These are phyloP conservation scores for Mormyrus proboscirostris DNA, from an alignment of 2,797 vertebrate genomes.

Conservation along the genomic window DNA sequence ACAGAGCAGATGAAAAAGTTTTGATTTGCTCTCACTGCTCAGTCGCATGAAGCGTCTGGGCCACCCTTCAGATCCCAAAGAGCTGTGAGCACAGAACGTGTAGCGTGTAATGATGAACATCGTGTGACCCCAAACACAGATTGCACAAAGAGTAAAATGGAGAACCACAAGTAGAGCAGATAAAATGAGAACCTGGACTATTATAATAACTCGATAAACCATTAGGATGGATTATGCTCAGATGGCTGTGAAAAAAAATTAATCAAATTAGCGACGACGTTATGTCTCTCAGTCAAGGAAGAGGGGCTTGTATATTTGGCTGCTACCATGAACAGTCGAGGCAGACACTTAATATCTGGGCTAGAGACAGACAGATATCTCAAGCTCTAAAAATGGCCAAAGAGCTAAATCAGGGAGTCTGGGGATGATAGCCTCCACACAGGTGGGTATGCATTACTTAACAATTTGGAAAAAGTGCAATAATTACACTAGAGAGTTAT, in stretches of 20 bases:
- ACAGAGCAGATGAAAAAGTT: not conserved
- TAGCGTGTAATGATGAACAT: not conserved
- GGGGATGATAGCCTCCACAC: not conserved
- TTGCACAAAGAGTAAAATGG: not conserved
- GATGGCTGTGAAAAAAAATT: conserved; percentile 33
- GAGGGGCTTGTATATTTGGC: conserved; percentile 64
- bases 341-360: conserved; percentile 62
- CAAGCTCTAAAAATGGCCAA: conserved; percentile 68
- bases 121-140: not conserved
- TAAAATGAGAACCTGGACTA: not conserved
- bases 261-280: conserved; percentile 26
- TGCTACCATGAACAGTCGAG: conserved; percentile 50
- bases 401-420: conserved; percentile 60
- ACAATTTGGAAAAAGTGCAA: not conserved
- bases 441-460: not conserved
- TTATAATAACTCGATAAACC: not conserved
- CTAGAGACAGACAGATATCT: conserved; percentile 57
- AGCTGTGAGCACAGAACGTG: not conserved
- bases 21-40: not conserved
- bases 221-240: conserved; percentile 17
- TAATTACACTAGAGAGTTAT: not conserved
- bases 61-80: not conserved
- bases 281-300: conserved; percentile 56
- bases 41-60: not conserved
- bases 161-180: not conserved